These are phyloP conservation scores for Drosophila teissieri DNA, from an alignment of 1,140 invertebrate species.

Conservation along the genomic window DNA sequence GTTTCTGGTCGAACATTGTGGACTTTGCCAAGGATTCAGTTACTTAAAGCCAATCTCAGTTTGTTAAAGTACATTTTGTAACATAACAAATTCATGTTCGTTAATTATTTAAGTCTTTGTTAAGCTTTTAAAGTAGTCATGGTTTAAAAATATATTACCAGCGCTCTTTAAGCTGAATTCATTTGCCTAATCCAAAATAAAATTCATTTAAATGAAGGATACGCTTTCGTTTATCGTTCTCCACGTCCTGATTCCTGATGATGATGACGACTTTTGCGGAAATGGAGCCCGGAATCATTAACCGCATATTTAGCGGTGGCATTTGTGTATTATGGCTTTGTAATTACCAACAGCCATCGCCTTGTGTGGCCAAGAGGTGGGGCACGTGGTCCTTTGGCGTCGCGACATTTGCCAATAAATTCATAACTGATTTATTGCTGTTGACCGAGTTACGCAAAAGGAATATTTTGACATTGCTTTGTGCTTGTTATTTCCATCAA, in stretches of 20 bases:
- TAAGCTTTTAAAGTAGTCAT: too few relatives aligned
- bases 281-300: background rate
- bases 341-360: background rate
- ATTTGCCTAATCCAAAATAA: too few relatives aligned
- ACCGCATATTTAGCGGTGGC: background rate
- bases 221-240: background rate
- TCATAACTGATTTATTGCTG: too few relatives aligned
- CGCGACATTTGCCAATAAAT: too few relatives aligned
- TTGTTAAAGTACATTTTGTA: background rate
- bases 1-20: background rate
- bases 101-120: too few relatives aligned
- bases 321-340: background rate
- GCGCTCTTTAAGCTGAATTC: too few relatives aligned
- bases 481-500: too few relatives aligned
- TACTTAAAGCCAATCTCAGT: background rate
- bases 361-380: background rate
- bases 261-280: background rate
- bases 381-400: background rate
- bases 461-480: too few relatives aligned
- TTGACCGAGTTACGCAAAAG: too few relatives aligned
- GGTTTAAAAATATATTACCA: too few relatives aligned
- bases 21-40: background rate
- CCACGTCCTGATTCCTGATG: background rate
- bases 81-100: too few relatives aligned
- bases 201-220: too few relatives aligned